These are phyloP conservation scores for Dromius quadrimaculatus DNA, from an alignment of 2,888 invertebrate species.

Conservation along the genomic window DNA sequence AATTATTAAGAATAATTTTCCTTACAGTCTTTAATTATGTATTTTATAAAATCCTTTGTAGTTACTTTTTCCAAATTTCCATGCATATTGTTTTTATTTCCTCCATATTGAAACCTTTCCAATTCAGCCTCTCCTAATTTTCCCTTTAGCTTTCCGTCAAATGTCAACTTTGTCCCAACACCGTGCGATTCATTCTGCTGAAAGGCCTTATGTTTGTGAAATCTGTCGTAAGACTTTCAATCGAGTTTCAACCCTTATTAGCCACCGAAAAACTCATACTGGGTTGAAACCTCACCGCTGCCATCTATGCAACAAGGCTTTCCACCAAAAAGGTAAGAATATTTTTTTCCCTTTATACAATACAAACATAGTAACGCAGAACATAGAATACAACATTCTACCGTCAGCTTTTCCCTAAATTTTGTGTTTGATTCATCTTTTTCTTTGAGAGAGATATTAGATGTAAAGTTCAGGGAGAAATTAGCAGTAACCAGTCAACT, in stretches of 20 bases:
- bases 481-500: too few relatives aligned
- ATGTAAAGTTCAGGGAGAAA: too few relatives aligned
- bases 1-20: too few relatives aligned
- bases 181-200: slow-evolving; percentile 82
- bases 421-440: too few relatives aligned
- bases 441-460: too few relatives aligned
- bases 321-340: slow-evolving; percentile 80
- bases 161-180: slow-evolving; percentile 83
- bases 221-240: slow-evolving; percentile 83
- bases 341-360: too few relatives aligned
- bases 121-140: not conserved
- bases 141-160: slow-evolving; percentile 72
- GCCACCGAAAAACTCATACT: slow-evolving; percentile 83
- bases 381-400: too few relatives aligned
- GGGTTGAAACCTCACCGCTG: slow-evolving; percentile 81
- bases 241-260: slow-evolving; percentile 83
- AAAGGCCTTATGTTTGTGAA: slow-evolving; percentile 80
- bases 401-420: too few relatives aligned
- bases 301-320: slow-evolving; percentile 80
- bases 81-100: not conserved
- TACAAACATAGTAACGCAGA: too few relatives aligned
- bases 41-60: too few relatives aligned
- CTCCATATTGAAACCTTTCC: slow-evolving; percentile 1
- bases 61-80: too few relatives aligned
- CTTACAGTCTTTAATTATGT: too few relatives aligned